A percentile compares a stretch with the other conserved stretches of the same genome.
These are phyloP conservation scores for Hippoglossus hippoglossus DNA, from an alignment of 2,797 vertebrate species.

Conservation along the genomic window DNA sequence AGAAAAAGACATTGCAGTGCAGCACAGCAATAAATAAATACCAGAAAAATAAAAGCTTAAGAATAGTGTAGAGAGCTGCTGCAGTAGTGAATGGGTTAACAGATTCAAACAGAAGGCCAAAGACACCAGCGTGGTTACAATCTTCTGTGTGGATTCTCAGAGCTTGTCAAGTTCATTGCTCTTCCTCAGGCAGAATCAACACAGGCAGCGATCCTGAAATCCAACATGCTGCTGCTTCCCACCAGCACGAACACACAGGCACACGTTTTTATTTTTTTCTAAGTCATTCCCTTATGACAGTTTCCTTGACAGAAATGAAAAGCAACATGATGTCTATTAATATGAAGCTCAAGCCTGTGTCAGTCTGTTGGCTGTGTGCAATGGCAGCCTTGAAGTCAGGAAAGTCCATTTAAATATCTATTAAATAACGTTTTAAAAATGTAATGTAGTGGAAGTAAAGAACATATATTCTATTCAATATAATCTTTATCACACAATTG, in stretches of 20 bases:
- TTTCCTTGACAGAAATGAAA: not conserved
- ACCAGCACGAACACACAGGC: not conserved
- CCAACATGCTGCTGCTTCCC: slow-evolving; percentile 6
- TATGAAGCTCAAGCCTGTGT: not conserved
- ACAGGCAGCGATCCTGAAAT: not conserved
- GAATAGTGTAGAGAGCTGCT: no score
- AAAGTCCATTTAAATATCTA: not conserved
- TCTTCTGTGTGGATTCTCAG: no score
- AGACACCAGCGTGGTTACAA: not conserved
- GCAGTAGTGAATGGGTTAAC: no score
- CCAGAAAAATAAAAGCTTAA: no score
- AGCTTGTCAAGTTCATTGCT: not conserved
- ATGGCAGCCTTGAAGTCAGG: not conserved
- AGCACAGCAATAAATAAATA: no score
- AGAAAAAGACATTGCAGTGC: no score
- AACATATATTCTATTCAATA: no score
- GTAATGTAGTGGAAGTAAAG: not conserved
- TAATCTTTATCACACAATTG: not conserved
- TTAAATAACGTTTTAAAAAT: not conserved
- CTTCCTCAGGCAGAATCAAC: not conserved
- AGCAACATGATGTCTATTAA: not conserved
- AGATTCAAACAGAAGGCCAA: no score
- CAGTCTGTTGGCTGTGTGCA: not conserved
- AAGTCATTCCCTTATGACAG: not conserved
- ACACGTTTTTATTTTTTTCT: no score